Evolutionary conservation across 2,888 invertebrate species (phyloP).

Genomic region (Lasioglossum vierecki): DNA sequence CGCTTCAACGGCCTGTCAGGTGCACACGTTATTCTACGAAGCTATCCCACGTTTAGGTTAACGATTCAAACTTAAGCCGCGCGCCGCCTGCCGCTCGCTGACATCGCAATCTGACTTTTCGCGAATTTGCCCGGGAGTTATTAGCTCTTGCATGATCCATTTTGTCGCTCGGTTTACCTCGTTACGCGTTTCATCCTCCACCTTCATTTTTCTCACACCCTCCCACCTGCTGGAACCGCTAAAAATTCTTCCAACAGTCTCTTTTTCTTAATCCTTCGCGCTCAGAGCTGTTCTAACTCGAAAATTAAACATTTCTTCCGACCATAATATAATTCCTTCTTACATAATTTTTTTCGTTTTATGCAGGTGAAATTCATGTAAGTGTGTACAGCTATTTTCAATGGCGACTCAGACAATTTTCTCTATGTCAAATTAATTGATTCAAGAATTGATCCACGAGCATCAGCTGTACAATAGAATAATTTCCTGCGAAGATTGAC

Average conservation of each 20-base stretch:
- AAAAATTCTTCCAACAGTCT: background rate
- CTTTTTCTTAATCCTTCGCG: background rate
- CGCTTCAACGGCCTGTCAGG: conserved; percentile 68
- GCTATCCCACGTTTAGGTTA: conserved; percentile 70
- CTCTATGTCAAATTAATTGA: no score
- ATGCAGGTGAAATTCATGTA: no score
- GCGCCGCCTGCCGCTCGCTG: conserved; percentile 16
- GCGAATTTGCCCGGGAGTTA: conserved; percentile 44
- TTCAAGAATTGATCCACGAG: no score
- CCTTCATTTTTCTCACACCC: background rate
- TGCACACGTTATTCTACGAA: conserved; percentile 74
- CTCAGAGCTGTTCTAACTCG: no score
- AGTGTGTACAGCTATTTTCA: no score
- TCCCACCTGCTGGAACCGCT: background rate
- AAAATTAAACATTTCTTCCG: no score
- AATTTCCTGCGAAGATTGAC: background rate
- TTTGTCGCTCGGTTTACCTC: conserved; percentile 16
- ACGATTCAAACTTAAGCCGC: conserved; percentile 60
- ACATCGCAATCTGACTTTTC: conserved; percentile 46
- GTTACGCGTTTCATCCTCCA: background rate
- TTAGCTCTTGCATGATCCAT: conserved; percentile 25
- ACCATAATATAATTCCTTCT: no score
- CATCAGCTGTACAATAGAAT: background rate
- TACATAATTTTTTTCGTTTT: no score
- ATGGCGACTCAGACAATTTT: no score